phyloP scores from a whole-genome alignment of 2,113 vertebrate species.

The Paramisgurnus dabryanus region DNA sequence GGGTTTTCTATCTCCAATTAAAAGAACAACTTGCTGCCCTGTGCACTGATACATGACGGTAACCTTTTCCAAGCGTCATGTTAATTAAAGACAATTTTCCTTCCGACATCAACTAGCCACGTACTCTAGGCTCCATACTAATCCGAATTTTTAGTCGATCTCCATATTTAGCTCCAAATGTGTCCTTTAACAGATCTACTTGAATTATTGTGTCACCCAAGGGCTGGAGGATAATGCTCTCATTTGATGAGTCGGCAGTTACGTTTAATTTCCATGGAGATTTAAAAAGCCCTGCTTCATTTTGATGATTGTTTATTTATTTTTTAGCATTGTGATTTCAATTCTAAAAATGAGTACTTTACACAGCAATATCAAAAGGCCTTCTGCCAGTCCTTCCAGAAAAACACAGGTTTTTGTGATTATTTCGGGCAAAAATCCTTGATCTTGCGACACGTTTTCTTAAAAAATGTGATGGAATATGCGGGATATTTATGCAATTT shows the following conservation, averaged over 20 bases:
- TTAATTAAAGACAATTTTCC: slow-evolving; percentile 62
- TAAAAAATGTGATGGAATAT: no score
- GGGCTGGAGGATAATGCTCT: slow-evolving; percentile 38
- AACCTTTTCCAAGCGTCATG: slow-evolving; percentile 54
- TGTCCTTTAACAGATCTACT: slow-evolving; percentile 24
- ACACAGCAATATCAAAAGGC: slow-evolving; percentile 27
- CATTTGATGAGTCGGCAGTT: slow-evolving; percentile 42
- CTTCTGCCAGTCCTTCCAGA: slow-evolving; percentile 7
- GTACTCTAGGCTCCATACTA: slow-evolving; percentile 17
- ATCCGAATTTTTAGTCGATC: slow-evolving; percentile 14
- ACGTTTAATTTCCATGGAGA: slow-evolving; percentile 33
- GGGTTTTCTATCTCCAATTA: slow-evolving; percentile 59
- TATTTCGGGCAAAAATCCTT: no score
- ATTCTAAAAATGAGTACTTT: slow-evolving; percentile 30
- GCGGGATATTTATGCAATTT: no score
- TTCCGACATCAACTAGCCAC: slow-evolving; percentile 40
- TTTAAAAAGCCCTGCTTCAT: slow-evolving; percentile 31
- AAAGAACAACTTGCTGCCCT: slow-evolving; percentile 48
- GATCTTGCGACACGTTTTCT: no score
- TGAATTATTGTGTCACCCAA: slow-evolving; percentile 23
- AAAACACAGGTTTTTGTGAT: slow-evolving; percentile 11
- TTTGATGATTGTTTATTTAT: slow-evolving; percentile 46
- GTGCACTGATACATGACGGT: slow-evolving; percentile 59
- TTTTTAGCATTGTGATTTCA: slow-evolving; percentile 35
- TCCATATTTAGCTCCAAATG: slow-evolving; percentile 25